Conservation (phyloP, 2,113 vertebrate genomes). For the Limanda limanda region DNA sequence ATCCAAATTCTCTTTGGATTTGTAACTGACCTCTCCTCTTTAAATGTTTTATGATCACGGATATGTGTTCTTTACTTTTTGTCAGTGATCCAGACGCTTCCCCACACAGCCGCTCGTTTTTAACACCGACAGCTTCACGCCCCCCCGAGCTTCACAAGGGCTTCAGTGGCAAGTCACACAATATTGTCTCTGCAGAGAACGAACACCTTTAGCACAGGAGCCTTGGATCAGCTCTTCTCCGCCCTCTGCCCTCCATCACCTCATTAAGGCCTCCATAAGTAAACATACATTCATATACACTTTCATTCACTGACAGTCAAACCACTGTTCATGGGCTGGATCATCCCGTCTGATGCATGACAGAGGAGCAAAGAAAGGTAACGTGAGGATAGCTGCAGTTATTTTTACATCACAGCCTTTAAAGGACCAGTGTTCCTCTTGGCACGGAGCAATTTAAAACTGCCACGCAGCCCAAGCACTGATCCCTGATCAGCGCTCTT, state of each 20-base stretch:
- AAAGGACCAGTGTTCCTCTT: slow-evolving; percentile 6
- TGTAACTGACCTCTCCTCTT: no score
- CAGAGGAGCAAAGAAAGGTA: neutral
- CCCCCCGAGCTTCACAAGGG: no score
- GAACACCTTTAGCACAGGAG: neutral
- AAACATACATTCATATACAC: no score
- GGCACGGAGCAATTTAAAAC: slow-evolving; percentile 34
- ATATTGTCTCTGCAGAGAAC: no score
- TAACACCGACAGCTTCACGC: no score
- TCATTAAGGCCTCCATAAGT: no score
- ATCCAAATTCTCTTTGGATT: no score
- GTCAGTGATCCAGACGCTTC: no score
- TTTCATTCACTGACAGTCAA: neutral
- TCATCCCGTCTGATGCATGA: neutral
- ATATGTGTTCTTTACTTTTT: no score
- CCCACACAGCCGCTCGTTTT: no score
- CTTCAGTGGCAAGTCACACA: no score
- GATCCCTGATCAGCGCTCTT: slow-evolving; percentile 44
- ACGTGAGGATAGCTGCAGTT: slow-evolving; percentile 25
- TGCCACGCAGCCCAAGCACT: slow-evolving; percentile 17
- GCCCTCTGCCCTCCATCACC: neutral
- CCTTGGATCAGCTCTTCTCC: neutral
- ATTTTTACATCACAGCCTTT: slow-evolving; percentile 24
- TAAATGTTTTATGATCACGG: no score
- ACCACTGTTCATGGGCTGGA: neutral